Evolutionary conservation across 2,797 vertebrate species (phyloP).

Genomic region (Sebastes alutus): DNA sequence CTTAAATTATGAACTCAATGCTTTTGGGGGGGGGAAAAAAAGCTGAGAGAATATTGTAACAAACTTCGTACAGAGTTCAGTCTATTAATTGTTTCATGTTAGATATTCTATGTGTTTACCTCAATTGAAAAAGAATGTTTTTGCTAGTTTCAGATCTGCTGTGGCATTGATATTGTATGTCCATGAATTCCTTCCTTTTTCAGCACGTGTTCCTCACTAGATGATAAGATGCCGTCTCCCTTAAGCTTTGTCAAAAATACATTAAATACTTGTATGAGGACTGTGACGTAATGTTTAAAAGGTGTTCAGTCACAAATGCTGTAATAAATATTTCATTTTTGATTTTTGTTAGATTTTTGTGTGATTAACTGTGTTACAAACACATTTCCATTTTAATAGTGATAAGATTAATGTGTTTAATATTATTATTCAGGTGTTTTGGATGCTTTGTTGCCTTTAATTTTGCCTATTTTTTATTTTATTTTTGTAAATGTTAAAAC

Average conservation of each 20-base stretch:
- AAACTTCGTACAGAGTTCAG: slow-evolving; percentile 99
- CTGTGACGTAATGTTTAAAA: slow-evolving; percentile 99
- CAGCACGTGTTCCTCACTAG: slow-evolving; percentile 99
- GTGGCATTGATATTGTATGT: slow-evolving; percentile 99
- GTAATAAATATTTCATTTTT: slow-evolving; percentile 99
- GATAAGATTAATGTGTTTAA: slow-evolving; percentile 20
- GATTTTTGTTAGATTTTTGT: slow-evolving; percentile 99
- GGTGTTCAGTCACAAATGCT: slow-evolving; percentile 99
- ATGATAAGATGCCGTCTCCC: slow-evolving; percentile 99
- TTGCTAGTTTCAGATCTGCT: slow-evolving; percentile 99
- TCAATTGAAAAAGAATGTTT: slow-evolving; percentile 99
- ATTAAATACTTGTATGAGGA: slow-evolving; percentile 99
- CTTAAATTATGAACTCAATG: slow-evolving; percentile 98
- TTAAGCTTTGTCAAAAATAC: slow-evolving; percentile 99
- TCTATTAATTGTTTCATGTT: slow-evolving; percentile 99
- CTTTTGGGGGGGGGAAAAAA: slow-evolving; percentile 84
- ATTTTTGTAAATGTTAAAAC: slow-evolving; percentile 20
- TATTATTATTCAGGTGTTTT: not conserved
- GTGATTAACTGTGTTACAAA: slow-evolving; percentile 83
- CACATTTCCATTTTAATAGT: slow-evolving; percentile 10
- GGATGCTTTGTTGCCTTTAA: not conserved
- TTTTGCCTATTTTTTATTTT: slow-evolving; percentile 2
- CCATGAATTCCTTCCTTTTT: slow-evolving; percentile 99
- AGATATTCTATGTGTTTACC: slow-evolving; percentile 99
- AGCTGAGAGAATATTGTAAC: slow-evolving; percentile 99